Evolutionary conservation across 1,140 invertebrate genomes (phyloP), one percentile per base, ranked within the genome.

Genomic region (Pseudomyrmex concolor): DNA sequence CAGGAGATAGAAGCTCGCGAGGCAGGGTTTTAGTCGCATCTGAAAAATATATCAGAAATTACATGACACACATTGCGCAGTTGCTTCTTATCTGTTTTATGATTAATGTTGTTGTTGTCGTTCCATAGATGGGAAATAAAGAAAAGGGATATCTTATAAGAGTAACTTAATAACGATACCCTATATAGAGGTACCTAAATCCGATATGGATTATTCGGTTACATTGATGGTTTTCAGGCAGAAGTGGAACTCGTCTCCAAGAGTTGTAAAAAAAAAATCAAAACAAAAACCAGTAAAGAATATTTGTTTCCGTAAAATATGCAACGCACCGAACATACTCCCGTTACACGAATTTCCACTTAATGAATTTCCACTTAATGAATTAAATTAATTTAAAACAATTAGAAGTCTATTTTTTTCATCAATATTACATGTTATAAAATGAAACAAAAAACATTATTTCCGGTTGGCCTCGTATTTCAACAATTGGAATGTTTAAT

Each of bases 21-120:
- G 43, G 34, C 72, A 73, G 45, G 71, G 43, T 59, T 77, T 85
- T 34, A 77, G 86, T 77, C 76, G 83, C 86, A 88, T 88, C 86
- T 88, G 77, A 81, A 86, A 88, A 71, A 22, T 71, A 71, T 34
- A 70, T 71, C 43, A 78, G 15, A 70, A 78, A 78, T 70, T 67
- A 60, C 7, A 71, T 80, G 34, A 34, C 34, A 34, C 7, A 34
- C 12, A 71, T 12, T 13, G 48, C 51, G 25, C 34, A 50, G n/a
- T 59, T 17, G 8, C 57, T 22, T 57, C 19, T 57, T 78, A 57
- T n/a, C 22, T 57, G 57, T 25, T n/a, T 4, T 55, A 5, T 34
- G 34, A 34, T 34, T 34, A 34, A 34, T 34, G 34, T 34, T 34
- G 9, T 55, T 78, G 45, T 70, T 80, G 17, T 34, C 13, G 10